A percentile compares a stretch with the other conserved stretches of the same genome.
Conservation (phyloP, 2,113 vertebrate genomes). For the Mus pahari region DNA sequence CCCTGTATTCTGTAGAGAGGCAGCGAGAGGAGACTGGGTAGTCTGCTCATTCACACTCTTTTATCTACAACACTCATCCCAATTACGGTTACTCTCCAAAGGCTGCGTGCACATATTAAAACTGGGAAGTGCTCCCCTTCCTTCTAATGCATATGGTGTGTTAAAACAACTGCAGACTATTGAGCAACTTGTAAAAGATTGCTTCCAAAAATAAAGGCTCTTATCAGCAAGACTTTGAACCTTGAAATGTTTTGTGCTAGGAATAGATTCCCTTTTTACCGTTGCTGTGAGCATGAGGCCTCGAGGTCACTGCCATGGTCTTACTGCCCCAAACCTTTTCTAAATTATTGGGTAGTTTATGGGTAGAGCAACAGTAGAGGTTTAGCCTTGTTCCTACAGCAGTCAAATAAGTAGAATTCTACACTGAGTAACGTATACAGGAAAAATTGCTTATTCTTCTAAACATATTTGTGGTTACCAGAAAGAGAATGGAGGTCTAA, state of each 20-base stretch:
- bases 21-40: too few relatives aligned
- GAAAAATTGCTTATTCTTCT: slow-evolving; percentile 21
- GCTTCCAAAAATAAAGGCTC: slow-evolving; percentile 56
- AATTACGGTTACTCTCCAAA: background rate
- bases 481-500: slow-evolving; percentile 45
- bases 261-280: background rate
- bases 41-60: too few relatives aligned
- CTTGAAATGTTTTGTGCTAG: slow-evolving; percentile 27
- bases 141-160: background rate
- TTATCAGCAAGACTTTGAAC: slow-evolving; percentile 32
- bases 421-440: slow-evolving; percentile 39
- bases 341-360: background rate
- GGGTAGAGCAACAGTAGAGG: background rate
- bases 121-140: background rate
- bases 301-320: background rate
- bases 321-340: background rate
- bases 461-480: slow-evolving; percentile 46
- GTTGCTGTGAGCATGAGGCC: background rate
- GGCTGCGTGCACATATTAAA: background rate
- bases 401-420: slow-evolving; percentile 49
- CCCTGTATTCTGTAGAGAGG: background rate
- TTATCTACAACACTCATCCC: background rate
- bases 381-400: slow-evolving; percentile 23
- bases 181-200: slow-evolving; percentile 36
- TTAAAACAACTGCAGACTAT: slow-evolving; percentile 52